These are phyloP conservation scores for Parnassius glacialis DNA, from an alignment of 2,888 invertebrate species.

Conservation along the genomic window DNA sequence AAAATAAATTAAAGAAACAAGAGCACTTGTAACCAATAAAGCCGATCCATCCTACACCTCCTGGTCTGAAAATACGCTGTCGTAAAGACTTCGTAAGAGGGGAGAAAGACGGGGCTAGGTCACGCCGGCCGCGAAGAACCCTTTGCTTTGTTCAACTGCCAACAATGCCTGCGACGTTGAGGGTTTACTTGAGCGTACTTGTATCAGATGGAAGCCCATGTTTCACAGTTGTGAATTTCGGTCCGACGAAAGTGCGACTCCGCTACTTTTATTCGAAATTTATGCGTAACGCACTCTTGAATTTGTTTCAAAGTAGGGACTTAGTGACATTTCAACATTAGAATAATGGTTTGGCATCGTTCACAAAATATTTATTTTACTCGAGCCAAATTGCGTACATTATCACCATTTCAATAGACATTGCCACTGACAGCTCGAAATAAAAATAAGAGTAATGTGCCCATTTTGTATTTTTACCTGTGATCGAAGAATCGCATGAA, in stretches of 20 bases:
- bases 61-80: slow-evolving; percentile 74
- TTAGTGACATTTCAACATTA: slow-evolving; percentile 30
- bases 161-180: slow-evolving; percentile 64
- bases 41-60: slow-evolving; percentile 50
- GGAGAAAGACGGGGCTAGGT: slow-evolving; percentile 54
- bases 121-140: slow-evolving; percentile 64
- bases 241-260: slow-evolving; percentile 56
- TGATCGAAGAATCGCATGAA: background rate
- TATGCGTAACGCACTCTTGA: slow-evolving; percentile 48
- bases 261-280: slow-evolving; percentile 66
- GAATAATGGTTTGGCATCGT: slow-evolving; percentile 38
- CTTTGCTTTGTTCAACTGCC: slow-evolving; percentile 75
- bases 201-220: slow-evolving; percentile 75
- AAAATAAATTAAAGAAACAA: slow-evolving; percentile 20
- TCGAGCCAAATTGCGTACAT: slow-evolving; percentile 42
- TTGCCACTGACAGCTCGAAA: slow-evolving; percentile 32
- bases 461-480: slow-evolving; percentile 22
- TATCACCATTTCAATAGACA: slow-evolving; percentile 38
- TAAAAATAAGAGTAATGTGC: slow-evolving; percentile 23
- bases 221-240: slow-evolving; percentile 56
- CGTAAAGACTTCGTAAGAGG: slow-evolving; percentile 68
- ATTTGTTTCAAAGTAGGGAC: slow-evolving; percentile 44
- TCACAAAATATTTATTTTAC: slow-evolving; percentile 34
- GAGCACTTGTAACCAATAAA: slow-evolving; percentile 53
- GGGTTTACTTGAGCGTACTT: slow-evolving; percentile 65